A percentile compares a stretch with the other conserved stretches of the same genome.
phyloP scores from a whole-genome alignment of 2,797 vertebrate genomes.

The Pagetopsis macropterus region DNA sequence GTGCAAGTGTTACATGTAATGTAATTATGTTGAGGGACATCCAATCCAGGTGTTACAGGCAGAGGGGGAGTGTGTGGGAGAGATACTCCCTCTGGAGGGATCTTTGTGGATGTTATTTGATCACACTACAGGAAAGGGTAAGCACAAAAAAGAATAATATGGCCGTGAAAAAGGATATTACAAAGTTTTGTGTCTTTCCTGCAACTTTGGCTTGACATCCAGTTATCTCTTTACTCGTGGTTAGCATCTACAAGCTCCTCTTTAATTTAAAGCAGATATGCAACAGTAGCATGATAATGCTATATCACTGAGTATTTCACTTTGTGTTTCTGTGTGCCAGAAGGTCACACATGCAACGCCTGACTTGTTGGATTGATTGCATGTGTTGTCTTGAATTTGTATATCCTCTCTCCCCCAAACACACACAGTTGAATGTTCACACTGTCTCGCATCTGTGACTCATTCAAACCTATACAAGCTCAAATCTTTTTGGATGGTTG shows the following conservation, averaged over 20 bases:
- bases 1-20: too few species aligned
- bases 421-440: constrained; percentile 7
- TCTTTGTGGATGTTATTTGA: too few species aligned
- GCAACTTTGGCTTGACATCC: neutral
- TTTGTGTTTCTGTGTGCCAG: neutral
- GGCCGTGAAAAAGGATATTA: too few species aligned
- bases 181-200: constrained; percentile 2
- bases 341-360: neutral
- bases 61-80: too few species aligned
- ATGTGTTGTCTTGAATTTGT: constrained; percentile 1
- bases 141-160: constrained; percentile 6
- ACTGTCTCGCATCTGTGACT: constrained; percentile 27
- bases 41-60: too few species aligned
- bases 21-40: too few species aligned
- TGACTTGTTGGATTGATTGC: constrained; percentile 3
- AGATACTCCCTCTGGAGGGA: too few species aligned
- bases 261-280: constrained; percentile 3
- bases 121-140: too few species aligned
- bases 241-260: neutral
- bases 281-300: neutral
- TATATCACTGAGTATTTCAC: neutral
- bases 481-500: constrained; percentile 31
- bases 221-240: constrained; percentile 30
- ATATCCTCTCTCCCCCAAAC: neutral
- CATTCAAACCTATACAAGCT: constrained; percentile 15